Conservation (phyloP, 2,888 invertebrate species). For the Mechanitis mazaeus region DNA sequence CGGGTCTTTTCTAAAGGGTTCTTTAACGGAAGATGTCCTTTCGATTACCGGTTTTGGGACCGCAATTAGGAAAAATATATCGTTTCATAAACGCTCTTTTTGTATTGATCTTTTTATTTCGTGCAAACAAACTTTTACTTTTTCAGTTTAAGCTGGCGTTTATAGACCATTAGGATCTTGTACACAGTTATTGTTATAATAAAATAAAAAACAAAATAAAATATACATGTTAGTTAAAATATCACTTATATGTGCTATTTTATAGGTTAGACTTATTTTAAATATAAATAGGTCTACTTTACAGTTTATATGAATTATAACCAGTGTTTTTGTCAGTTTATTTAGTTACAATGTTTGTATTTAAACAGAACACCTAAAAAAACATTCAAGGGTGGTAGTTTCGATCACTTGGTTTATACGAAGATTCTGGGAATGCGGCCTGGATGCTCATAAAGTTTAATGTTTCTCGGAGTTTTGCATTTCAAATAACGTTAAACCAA, state of each 20-base stretch:
- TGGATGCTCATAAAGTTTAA: slow-evolving; percentile 43
- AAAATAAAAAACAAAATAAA: too few relatives aligned
- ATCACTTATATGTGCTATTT: too few relatives aligned
- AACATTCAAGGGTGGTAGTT: slow-evolving; percentile 44
- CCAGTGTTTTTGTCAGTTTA: slow-evolving; percentile 42
- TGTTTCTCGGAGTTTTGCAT: slow-evolving; percentile 35
- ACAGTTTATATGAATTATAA: too few relatives aligned
- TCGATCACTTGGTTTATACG: slow-evolving; percentile 44
- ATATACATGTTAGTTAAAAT: too few relatives aligned
- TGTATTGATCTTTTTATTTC: slow-evolving; percentile 32
- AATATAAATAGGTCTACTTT: too few relatives aligned
- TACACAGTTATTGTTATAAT: too few relatives aligned
- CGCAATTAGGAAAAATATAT: slow-evolving; percentile 56
- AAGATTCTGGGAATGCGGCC: slow-evolving; percentile 40
- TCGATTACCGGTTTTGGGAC: slow-evolving; percentile 62
- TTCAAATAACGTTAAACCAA: not conserved
- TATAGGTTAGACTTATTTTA: too few relatives aligned
- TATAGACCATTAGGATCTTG: not conserved
- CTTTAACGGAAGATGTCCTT: slow-evolving; percentile 65
- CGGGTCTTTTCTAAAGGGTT: slow-evolving; percentile 70
- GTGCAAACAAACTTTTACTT: not conserved
- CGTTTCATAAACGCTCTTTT: slow-evolving; percentile 37
- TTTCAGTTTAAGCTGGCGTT: not conserved
- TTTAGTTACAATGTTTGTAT: slow-evolving; percentile 53
- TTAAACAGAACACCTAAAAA: slow-evolving; percentile 56